A percentile compares a stretch with the other conserved stretches of the same genome.
Evolutionary conservation across 37 sponge, comb jelly and placozoan species (phyloP).

Genomic region (Lycopodina hypogea): DNA sequence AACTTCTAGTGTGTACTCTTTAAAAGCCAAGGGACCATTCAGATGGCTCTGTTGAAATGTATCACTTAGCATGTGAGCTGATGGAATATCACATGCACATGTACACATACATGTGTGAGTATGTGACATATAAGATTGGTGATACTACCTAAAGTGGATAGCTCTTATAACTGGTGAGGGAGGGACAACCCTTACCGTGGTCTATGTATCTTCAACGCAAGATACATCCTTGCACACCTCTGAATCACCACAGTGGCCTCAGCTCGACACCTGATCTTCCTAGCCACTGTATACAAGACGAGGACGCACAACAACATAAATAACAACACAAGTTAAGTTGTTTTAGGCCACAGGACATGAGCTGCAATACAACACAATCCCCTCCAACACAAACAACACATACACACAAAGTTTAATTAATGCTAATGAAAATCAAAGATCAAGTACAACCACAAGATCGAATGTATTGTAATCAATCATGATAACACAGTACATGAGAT

Average conservation of each 20-base stretch:
- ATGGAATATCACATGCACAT: neutral
- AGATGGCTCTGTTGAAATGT: too few relatives aligned
- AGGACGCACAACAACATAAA: neutral
- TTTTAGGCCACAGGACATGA: neutral
- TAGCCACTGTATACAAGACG: conserved; percentile 50
- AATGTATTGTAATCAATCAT: too few relatives aligned
- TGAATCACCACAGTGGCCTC: conserved; percentile 73
- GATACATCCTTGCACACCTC: conserved; percentile 65
- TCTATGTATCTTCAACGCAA: conserved; percentile 66
- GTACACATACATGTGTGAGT: neutral
- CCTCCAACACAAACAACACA: neutral
- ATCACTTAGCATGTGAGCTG: conserved; percentile 2
- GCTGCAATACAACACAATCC: neutral
- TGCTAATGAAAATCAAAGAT: too few relatives aligned
- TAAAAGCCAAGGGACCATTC: too few relatives aligned
- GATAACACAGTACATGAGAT: too few relatives aligned
- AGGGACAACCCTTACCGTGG: conserved; percentile 61
- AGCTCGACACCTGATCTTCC: conserved; percentile 76
- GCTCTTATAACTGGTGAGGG: too few relatives aligned
- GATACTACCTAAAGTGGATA: too few relatives aligned
- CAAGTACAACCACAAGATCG: too few relatives aligned
- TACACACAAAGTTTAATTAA: too few relatives aligned
- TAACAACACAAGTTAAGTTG: neutral
- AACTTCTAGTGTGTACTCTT: too few relatives aligned
- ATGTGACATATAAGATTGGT: too few relatives aligned